Evolutionary conservation across 1,140 invertebrate species (phyloP).

Genomic region (Drosophila sproati): DNA sequence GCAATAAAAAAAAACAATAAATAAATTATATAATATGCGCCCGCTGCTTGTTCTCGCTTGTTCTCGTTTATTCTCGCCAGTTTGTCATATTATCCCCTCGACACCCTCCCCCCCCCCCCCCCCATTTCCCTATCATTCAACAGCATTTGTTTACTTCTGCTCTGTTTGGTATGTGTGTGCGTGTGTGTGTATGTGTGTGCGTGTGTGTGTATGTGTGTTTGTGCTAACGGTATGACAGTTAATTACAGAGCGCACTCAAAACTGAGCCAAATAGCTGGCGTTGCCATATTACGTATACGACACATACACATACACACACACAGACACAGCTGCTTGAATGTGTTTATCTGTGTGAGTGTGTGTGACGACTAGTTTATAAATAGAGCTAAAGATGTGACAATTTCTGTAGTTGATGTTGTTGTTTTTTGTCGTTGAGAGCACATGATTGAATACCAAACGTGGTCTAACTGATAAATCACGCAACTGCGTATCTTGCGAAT

Average conservation of each 20-base stretch:
- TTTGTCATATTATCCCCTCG: not conserved
- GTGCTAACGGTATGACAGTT: conserved; percentile 26
- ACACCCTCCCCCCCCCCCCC: not conserved
- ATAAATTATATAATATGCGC: conserved; percentile 78
- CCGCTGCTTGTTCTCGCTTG: conserved; percentile 21
- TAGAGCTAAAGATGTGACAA: conserved; percentile 54
- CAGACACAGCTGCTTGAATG: not conserved
- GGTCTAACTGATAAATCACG: conserved; percentile 45
- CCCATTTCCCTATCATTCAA: not conserved
- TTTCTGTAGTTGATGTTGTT: conserved; percentile 4
- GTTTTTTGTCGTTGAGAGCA: conserved; percentile 14
- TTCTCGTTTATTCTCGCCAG: conserved; percentile 6
- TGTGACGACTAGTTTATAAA: conserved; percentile 60
- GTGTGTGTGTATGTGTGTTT: not conserved
- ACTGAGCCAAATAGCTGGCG: conserved; percentile 26
- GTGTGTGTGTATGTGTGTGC: not conserved
- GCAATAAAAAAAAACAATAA: conserved; percentile 54
- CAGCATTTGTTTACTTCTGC: conserved; percentile 45
- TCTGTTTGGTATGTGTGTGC: not conserved
- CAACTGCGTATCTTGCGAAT: conserved; percentile 5
- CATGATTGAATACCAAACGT: conserved; percentile 41
- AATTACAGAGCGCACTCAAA: conserved; percentile 35
- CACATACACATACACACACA: not conserved
- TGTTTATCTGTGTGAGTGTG: conserved; percentile 25
- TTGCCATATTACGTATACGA: conserved; percentile 65